Percentiles rank a stretch among this genome's conserved stretches.
phyloP scores from a whole-genome alignment of 2,888 invertebrate genomes.

The Sinopyrophorus schimmeli region DNA sequence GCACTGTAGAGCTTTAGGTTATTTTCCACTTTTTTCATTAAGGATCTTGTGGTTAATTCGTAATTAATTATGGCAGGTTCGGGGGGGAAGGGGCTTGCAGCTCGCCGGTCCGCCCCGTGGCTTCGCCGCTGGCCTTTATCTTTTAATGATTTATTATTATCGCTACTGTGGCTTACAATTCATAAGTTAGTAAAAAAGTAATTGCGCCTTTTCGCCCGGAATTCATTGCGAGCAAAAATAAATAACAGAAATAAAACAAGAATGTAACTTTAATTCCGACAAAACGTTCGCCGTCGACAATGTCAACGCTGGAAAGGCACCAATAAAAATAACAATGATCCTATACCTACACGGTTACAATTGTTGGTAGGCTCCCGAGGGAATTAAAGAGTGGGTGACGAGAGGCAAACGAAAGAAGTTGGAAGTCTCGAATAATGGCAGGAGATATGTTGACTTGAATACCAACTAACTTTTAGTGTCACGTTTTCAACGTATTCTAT shows the following conservation, averaged over 20 bases:
- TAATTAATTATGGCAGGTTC: too few species aligned
- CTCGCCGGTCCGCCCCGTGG: too few species aligned
- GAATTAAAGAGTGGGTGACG: conserved; percentile 13
- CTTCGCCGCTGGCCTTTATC: too few species aligned
- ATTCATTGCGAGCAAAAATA: too few species aligned
- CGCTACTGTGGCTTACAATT: too few species aligned
- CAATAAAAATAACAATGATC: conserved; percentile 28
- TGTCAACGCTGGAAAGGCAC: conserved; percentile 6
- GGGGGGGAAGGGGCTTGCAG: too few species aligned
- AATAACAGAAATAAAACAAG: neutral
- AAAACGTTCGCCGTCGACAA: conserved; percentile 16
- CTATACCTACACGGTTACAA: conserved; percentile 24
- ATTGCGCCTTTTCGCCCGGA: too few species aligned
- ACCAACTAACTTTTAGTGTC: conserved; percentile 22
- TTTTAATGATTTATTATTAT: too few species aligned
- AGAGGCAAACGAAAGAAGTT: conserved; percentile 17
- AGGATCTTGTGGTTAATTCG: too few species aligned
- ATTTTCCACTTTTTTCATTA: too few species aligned
- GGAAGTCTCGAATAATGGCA: conserved; percentile 18
- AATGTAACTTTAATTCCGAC: conserved; percentile 21
- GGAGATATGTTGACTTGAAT: conserved; percentile 23
- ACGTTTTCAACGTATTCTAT: conserved; percentile 25
- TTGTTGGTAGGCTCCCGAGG: conserved; percentile 16
- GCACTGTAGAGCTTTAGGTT: too few species aligned
- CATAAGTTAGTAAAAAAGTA: too few species aligned